phyloP scores from a whole-genome alignment of 92 coral and sea anemone species.

The Phenganax subtilis region DNA sequence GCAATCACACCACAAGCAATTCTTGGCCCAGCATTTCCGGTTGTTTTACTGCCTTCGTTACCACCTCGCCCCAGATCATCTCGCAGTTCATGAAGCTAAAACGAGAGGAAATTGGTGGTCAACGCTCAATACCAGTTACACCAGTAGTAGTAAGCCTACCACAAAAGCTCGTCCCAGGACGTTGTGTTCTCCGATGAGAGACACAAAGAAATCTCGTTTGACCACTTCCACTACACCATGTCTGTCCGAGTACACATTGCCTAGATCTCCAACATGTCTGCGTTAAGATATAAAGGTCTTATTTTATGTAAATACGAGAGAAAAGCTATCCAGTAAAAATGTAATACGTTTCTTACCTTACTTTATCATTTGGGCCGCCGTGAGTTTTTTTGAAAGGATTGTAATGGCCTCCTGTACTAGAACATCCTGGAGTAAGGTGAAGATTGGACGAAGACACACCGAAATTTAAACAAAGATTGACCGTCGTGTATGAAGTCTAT shows the following conservation, averaged over 20 bases:
- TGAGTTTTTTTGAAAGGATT: conserved; percentile 43
- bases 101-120: neutral
- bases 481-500: neutral
- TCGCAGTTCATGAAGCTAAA: conserved; percentile 64
- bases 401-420: conserved; percentile 47
- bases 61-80: conserved; percentile 87
- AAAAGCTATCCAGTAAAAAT: neutral
- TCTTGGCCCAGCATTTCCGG: conserved; percentile 90
- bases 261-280: conserved; percentile 52
- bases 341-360: conserved; percentile 22
- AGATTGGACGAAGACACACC: neutral
- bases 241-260: conserved; percentile 38
- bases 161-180: conserved; percentile 50
- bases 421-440: conserved; percentile 29
- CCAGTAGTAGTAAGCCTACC: conserved; percentile 20
- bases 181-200: conserved; percentile 32
- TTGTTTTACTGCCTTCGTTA: conserved; percentile 61
- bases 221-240: conserved; percentile 33
- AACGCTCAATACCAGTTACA: too few relatives aligned
- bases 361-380: conserved; percentile 37
- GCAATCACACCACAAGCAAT: conserved; percentile 79
- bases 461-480: neutral
- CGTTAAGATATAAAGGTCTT: neutral
- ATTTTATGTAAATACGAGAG: neutral
- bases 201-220: conserved; percentile 20